A percentile compares a stretch with the other conserved stretches of the same genome.
Conservation (phyloP, 2,888 invertebrate species). For the Clitarchus hookeri region DNA sequence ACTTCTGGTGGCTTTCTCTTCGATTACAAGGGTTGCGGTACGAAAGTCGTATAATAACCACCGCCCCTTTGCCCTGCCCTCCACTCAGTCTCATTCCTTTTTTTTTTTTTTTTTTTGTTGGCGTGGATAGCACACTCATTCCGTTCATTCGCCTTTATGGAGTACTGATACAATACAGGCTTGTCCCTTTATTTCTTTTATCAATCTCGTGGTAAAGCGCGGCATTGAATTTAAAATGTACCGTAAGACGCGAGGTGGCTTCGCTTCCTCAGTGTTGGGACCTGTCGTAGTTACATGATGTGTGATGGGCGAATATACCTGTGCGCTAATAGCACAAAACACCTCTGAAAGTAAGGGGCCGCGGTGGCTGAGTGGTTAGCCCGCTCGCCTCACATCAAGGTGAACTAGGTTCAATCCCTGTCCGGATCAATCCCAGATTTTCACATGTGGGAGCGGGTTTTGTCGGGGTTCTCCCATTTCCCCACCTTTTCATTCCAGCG, state of each 20-base stretch:
- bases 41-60: neutral
- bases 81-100: neutral
- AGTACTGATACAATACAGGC: neutral
- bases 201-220: neutral
- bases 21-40: neutral
- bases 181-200: neutral
- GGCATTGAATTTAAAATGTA: neutral
- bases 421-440: too few relatives aligned
- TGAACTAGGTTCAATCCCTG: too few relatives aligned
- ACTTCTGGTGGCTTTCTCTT: slow-evolving; percentile 1
- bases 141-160: neutral
- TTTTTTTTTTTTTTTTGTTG: neutral
- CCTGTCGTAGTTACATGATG: neutral
- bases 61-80: neutral
- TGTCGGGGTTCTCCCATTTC: too few relatives aligned
- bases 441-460: too few relatives aligned
- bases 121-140: neutral
- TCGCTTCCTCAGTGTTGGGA: neutral
- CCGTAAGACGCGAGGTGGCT: too few relatives aligned
- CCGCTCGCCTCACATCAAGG: too few relatives aligned
- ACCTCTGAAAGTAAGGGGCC: too few relatives aligned
- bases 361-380: too few relatives aligned
- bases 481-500: too few relatives aligned
- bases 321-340: too few relatives aligned
- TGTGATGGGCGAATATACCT: neutral